Evolutionary conservation across 2,888 invertebrate genomes (phyloP).

Genomic region (Diarsia rubi): DNA sequence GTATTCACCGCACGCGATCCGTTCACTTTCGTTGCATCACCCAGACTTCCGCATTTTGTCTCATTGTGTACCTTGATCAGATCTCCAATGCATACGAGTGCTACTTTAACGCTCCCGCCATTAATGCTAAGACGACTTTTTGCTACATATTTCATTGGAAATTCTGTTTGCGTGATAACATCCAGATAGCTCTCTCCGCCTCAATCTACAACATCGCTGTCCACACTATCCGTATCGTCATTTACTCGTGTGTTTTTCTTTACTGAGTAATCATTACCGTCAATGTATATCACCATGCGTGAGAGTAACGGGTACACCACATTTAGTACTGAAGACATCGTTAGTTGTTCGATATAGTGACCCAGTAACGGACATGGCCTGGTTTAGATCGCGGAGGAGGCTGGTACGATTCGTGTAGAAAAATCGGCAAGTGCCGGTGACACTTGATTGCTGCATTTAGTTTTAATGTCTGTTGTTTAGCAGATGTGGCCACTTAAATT

Average conservation of each 20-base stretch:
- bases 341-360: slow-evolving; percentile 71
- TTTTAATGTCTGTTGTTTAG: slow-evolving; percentile 47
- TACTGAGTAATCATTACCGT: slow-evolving; percentile 45
- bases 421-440: slow-evolving; percentile 64
- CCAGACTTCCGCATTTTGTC: slow-evolving; percentile 74
- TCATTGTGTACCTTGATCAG: slow-evolving; percentile 71
- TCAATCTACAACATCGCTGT: slow-evolving; percentile 61
- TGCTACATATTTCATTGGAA: slow-evolving; percentile 84
- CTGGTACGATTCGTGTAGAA: slow-evolving; percentile 61
- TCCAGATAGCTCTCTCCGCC: slow-evolving; percentile 77
- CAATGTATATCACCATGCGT: slow-evolving; percentile 66
- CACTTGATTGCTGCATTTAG: slow-evolving; percentile 53
- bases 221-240: slow-evolving; percentile 69
- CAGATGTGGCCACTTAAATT: slow-evolving; percentile 37
- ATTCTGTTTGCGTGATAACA: slow-evolving; percentile 82
- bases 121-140: slow-evolving; percentile 68
- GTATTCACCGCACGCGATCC: slow-evolving; percentile 73
- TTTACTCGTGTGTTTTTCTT: slow-evolving; percentile 46
- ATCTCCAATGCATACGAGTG: slow-evolving; percentile 66
- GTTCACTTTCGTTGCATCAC: slow-evolving; percentile 82
- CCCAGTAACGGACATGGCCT: slow-evolving; percentile 76
- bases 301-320: slow-evolving; percentile 45
- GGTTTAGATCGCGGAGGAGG: slow-evolving; percentile 70
- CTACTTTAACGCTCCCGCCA: slow-evolving; percentile 54
- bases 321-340: slow-evolving; percentile 49